Base-by-base conservation (phyloP, 53 echinoderm and acorn worm genomes). In the Patiria pectinifera region DNA sequence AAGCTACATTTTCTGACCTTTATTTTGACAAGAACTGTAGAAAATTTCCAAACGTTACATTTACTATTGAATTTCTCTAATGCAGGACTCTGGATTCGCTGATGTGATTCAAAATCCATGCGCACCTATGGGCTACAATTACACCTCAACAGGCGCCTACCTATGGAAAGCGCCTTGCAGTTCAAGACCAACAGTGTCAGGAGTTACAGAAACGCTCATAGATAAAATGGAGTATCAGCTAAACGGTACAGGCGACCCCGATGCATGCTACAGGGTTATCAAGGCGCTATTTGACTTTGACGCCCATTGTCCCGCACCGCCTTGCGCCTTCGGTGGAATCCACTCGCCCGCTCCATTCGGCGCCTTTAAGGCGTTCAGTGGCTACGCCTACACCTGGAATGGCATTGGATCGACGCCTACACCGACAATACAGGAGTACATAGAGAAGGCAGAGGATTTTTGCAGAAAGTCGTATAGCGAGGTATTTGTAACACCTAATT, bases 161-260 rank as follows among this genome's bases (percentile, higher is more conserved):
- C 62, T 95, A 45, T 95, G 92, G 92, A 69, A 93, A 35, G 83
- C 90, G 19, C 92, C 92, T 5, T 95, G 95, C 81, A 93, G 91
- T 59, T 45, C 46, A 21, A 78, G 61, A 43, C 84, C 63, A 4
- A 11, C 43, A 6, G 35, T 60, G 35, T 4, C 24, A 12, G 25
- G 15, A 79, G 59, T 26, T 59, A 25, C 82, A 24, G 48, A 21
- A 9, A 11, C 18, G 16, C 45, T 79, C 11, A 59, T 46, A 45
- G 23, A 70, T 13, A 59, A 48, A 22, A 46, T 66, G 35, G 82
- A 76, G 4, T 75, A 72, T 60, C 35, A 47, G 26, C 46, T 95
- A 15, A 71, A 49, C 2, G 95, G 95, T 46, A 85, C 92, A 4
- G 83, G 95, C 53, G 85, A 95, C 22, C 84, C 95, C 0, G 72